Percentiles rank a stretch among this genome's conserved stretches.
These are phyloP conservation scores for Peromyscus eremicus DNA, from an alignment of 2,797 vertebrate genomes.

Conservation along the genomic window DNA sequence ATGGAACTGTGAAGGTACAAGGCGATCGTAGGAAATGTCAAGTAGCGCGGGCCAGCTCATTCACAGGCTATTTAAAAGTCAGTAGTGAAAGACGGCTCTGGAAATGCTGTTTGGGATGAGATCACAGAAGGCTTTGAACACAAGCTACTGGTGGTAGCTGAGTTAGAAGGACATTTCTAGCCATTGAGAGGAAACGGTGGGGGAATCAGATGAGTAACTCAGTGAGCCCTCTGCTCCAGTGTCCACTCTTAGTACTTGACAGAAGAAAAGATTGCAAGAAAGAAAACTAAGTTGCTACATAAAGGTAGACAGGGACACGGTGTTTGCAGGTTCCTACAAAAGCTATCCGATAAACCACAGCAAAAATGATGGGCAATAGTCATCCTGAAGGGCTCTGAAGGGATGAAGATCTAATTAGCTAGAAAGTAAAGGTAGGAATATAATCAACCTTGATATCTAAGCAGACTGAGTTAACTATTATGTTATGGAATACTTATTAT, in stretches of 20 bases:
- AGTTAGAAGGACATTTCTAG: background rate
- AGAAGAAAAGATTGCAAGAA: background rate
- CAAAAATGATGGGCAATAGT: background rate
- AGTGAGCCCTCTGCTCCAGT: background rate
- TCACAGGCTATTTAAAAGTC: background rate
- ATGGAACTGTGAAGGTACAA: background rate
- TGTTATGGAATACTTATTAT: background rate
- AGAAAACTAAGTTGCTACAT: background rate
- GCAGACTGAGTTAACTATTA: background rate
- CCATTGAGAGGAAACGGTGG: background rate
- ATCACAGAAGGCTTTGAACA: background rate
- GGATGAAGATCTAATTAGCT: slow-evolving; percentile 19
- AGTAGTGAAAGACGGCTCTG: background rate
- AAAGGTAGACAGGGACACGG: background rate
- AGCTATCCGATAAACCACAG: background rate
- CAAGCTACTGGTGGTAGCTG: background rate
- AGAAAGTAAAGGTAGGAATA: slow-evolving; percentile 31
- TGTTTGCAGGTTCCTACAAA: background rate
- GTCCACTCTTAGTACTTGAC: background rate
- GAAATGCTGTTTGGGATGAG: background rate
- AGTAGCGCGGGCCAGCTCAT: too few species aligned
- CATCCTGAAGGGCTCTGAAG: background rate
- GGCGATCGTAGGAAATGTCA: background rate
- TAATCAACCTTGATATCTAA: slow-evolving; percentile 13
- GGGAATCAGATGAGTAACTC: background rate